Conservation (phyloP, 2,888 invertebrate genomes). For the Eupithecia inturbata region DNA sequence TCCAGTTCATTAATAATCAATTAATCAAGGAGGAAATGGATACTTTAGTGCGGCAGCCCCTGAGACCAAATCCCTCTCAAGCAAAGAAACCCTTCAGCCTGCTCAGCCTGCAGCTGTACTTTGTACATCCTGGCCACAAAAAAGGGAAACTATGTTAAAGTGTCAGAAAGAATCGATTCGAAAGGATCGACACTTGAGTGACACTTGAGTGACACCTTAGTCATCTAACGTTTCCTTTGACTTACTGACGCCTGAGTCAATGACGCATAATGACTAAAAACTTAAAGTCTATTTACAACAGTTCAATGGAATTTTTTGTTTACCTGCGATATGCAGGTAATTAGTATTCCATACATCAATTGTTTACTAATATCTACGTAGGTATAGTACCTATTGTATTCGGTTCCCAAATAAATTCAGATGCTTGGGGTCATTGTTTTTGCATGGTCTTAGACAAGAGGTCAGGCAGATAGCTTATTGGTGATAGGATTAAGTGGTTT, state of each 20-base stretch:
- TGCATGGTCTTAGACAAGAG: not conserved
- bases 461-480: not conserved
- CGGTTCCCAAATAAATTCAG: conserved; percentile 33
- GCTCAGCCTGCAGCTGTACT: no score
- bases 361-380: conserved; percentile 18
- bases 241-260: not conserved
- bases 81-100: no score
- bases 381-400: conserved; percentile 32
- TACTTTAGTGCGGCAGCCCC: no score
- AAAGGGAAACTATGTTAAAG: no score
- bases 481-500: no score
- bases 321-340: conserved; percentile 17
- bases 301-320: conserved; percentile 31
- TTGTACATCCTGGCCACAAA: no score
- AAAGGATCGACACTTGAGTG: no score
- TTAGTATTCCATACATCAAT: conserved; percentile 33
- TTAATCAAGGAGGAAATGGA: no score
- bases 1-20: no score
- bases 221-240: not conserved
- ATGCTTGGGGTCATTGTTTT: conserved; percentile 17
- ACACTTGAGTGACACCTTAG: not conserved
- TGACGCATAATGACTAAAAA: not conserved
- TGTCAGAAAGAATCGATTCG: no score
- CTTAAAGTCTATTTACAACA: conserved; percentile 13
- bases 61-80: no score